These are phyloP conservation scores for Jordanella pulchra DNA, from an alignment of 2,797 vertebrate species.

Conservation along the genomic window DNA sequence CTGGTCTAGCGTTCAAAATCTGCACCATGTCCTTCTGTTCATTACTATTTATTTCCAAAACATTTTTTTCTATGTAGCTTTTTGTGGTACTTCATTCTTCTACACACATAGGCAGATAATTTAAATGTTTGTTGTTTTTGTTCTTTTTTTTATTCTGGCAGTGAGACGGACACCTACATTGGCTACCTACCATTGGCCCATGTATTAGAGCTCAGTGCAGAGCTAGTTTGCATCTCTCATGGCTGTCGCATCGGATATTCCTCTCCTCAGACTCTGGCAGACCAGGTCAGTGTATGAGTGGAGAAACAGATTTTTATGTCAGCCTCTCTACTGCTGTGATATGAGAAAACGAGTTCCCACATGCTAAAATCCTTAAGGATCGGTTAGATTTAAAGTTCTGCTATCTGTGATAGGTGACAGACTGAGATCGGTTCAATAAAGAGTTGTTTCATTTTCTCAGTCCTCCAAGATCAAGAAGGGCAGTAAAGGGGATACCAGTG, in stretches of 20 bases:
- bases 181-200: slow-evolving; percentile 96
- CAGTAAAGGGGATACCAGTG: slow-evolving; percentile 94
- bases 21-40: not conserved
- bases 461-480: slow-evolving; percentile 99
- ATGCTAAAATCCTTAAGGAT: not conserved
- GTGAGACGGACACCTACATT: slow-evolving; percentile 92
- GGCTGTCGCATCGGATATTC: slow-evolving; percentile 96
- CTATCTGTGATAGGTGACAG: not conserved
- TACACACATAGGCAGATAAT: slow-evolving; percentile 8
- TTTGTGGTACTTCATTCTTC: not conserved
- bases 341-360: not conserved
- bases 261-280: slow-evolving; percentile 93
- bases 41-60: not conserved
- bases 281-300: slow-evolving; percentile 85
- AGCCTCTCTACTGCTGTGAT: not conserved
- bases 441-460: slow-evolving; percentile 67
- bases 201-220: slow-evolving; percentile 94
- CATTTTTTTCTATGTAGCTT: not conserved
- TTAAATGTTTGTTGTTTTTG: not conserved
- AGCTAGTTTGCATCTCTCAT: slow-evolving; percentile 91
- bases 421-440: not conserved
- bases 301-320: not conserved
- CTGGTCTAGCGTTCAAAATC: not conserved
- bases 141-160: slow-evolving; percentile 58
- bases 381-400: not conserved